Conservation (phyloP, 2,797 vertebrate species). For the Pseudotriccus pelzelni region DNA sequence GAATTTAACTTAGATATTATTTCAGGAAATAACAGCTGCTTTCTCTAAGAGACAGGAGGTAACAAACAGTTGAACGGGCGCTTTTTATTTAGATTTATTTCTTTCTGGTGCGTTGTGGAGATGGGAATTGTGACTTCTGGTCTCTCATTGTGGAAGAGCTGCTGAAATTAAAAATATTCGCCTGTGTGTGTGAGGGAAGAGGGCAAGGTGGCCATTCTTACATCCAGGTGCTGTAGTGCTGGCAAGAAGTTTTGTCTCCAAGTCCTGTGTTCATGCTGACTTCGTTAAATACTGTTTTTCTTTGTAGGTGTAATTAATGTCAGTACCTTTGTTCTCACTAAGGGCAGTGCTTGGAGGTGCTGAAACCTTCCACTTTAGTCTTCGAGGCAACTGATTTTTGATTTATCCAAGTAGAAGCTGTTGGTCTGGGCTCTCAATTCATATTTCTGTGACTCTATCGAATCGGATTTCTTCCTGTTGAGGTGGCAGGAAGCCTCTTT, state of each 20-base stretch:
- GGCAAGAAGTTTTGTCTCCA: neutral
- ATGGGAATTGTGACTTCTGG: neutral
- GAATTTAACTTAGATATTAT: neutral
- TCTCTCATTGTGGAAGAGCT: neutral
- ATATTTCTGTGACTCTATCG: neutral
- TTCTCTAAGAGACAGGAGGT: neutral
- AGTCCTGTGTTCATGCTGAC: neutral
- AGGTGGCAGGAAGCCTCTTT: constrained; percentile 53
- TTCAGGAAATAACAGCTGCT: neutral
- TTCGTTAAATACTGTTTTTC: neutral
- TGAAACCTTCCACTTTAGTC: neutral
- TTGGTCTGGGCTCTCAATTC: neutral
- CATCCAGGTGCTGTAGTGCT: neutral
- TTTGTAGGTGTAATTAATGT: neutral
- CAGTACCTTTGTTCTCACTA: neutral
- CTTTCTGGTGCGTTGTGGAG: neutral
- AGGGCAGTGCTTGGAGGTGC: neutral
- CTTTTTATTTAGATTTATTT: neutral
- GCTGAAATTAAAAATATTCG: neutral
- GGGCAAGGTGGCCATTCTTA: neutral
- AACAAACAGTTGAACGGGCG: neutral
- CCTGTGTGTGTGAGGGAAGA: neutral
- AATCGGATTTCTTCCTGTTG: constrained; percentile 9
- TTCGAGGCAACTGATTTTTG: neutral
- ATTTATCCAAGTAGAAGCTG: neutral